phyloP scores from a whole-genome alignment of 2,888 invertebrate genomes.

The Eugnorisma glareosa region DNA sequence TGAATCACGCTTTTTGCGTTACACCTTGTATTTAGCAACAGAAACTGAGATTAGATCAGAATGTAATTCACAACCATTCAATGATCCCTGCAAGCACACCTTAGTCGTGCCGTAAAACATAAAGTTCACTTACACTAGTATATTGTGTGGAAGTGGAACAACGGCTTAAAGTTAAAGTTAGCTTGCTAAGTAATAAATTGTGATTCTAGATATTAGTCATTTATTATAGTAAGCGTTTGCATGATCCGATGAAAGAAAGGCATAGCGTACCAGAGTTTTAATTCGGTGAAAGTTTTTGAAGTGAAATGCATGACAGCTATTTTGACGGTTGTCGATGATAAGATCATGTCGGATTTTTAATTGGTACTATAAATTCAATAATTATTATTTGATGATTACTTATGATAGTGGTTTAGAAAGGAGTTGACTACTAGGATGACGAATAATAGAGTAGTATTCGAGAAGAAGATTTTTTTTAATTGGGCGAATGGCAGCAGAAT shows the following conservation, averaged over 20 bases:
- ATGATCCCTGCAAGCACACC: conserved; percentile 50
- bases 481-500: not conserved
- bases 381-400: not conserved
- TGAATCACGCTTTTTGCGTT: not conserved
- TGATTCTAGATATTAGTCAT: conserved; percentile 51
- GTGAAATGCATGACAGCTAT: conserved; percentile 34
- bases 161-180: conserved; percentile 51
- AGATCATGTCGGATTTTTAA: conserved; percentile 20
- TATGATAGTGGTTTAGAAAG: not conserved
- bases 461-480: not conserved
- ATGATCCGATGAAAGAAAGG: conserved; percentile 44
- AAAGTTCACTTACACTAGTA: conserved; percentile 58
- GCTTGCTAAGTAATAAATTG: conserved; percentile 50
- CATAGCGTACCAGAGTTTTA: conserved; percentile 28
- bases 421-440: not conserved
- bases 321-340: conserved; percentile 21
- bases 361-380: conserved; percentile 13
- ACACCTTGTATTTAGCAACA: conserved; percentile 48
- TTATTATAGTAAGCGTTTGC: conserved; percentile 43
- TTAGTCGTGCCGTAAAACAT: conserved; percentile 47
- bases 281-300: conserved; percentile 49
- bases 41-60: conserved; percentile 55
- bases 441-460: not conserved
- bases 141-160: conserved; percentile 49
- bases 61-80: conserved; percentile 60